A percentile compares a stretch with the other conserved stretches of the same genome.
These are phyloP conservation scores for Drosophila quinaria DNA, from an alignment of 2,888 invertebrate genomes.

Conservation along the genomic window DNA sequence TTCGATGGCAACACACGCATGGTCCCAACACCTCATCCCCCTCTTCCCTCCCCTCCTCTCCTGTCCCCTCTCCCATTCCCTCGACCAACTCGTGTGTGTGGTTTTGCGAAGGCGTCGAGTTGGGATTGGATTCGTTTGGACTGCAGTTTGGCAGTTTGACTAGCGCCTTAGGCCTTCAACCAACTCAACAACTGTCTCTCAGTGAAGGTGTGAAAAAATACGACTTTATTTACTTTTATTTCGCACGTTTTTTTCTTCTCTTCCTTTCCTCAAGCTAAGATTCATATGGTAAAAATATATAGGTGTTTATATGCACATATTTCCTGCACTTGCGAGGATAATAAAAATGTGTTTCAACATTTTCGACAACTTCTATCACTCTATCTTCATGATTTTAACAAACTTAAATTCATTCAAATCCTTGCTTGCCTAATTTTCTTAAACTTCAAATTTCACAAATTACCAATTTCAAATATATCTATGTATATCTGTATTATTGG, in stretches of 20 bases:
- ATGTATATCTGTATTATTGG: too few species aligned
- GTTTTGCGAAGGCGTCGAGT: conserved; percentile 71
- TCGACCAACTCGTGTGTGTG: conserved; percentile 1
- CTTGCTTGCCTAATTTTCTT: too few species aligned
- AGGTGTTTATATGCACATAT: neutral
- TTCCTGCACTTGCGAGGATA: neutral
- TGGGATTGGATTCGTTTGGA: conserved; percentile 30
- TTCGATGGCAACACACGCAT: conserved; percentile 51
- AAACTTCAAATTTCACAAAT: too few species aligned
- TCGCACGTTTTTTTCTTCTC: neutral
- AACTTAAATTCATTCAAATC: neutral
- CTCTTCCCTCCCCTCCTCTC: too few species aligned
- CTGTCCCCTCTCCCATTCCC: neutral
- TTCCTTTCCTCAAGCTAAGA: neutral
- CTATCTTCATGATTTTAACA: neutral
- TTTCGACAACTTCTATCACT: neutral
- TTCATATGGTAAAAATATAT: neutral
- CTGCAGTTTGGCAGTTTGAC: conserved; percentile 5
- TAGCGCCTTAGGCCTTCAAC: conserved; percentile 45
- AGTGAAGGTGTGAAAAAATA: conserved; percentile 69
- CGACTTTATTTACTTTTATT: conserved; percentile 39
- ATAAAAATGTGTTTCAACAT: neutral
- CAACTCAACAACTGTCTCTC: conserved; percentile 39
- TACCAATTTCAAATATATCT: too few species aligned
- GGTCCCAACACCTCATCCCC: neutral